phyloP scores from a whole-genome alignment of 2,888 invertebrate genomes.

The Drosophila antonietae region DNA sequence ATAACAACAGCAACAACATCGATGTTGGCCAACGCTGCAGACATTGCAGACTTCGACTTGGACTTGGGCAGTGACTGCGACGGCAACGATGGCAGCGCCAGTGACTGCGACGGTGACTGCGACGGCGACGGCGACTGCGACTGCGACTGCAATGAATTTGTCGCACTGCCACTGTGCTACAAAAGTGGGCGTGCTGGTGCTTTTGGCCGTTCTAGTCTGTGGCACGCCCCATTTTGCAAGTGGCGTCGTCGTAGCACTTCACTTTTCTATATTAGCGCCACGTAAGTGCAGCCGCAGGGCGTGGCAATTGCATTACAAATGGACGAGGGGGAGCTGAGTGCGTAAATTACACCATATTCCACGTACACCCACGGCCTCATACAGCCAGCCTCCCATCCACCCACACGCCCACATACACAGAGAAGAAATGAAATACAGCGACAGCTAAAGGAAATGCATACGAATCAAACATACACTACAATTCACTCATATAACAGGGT shows the following conservation, averaged over 20 bases:
- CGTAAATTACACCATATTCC: conserved; percentile 33
- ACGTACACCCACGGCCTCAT: neutral
- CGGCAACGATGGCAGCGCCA: neutral
- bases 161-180: conserved; percentile 53
- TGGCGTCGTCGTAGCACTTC: conserved; percentile 67
- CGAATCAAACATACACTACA: conserved; percentile 33
- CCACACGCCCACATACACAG: conserved; percentile 10
- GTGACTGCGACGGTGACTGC: conserved; percentile 14
- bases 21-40: conserved; percentile 54
- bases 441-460: conserved; percentile 10
- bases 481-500: neutral
- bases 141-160: conserved; percentile 65
- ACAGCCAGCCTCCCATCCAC: neutral
- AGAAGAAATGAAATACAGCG: conserved; percentile 35
- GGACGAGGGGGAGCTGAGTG: conserved; percentile 30
- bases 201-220: conserved; percentile 16
- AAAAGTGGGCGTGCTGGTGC: conserved; percentile 49
- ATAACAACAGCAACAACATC: conserved; percentile 30
- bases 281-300: conserved; percentile 73
- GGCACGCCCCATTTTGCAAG: conserved; percentile 65
- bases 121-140: conserved; percentile 36
- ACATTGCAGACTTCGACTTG: conserved; percentile 40
- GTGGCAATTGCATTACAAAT: conserved; percentile 72
- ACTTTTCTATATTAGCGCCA: conserved; percentile 74
- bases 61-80: conserved; percentile 2